Evolutionary conservation across 2,797 vertebrate species (phyloP), one percentile per base, ranked within the genome.

Genomic region (Notamacropus eugenii): DNA sequence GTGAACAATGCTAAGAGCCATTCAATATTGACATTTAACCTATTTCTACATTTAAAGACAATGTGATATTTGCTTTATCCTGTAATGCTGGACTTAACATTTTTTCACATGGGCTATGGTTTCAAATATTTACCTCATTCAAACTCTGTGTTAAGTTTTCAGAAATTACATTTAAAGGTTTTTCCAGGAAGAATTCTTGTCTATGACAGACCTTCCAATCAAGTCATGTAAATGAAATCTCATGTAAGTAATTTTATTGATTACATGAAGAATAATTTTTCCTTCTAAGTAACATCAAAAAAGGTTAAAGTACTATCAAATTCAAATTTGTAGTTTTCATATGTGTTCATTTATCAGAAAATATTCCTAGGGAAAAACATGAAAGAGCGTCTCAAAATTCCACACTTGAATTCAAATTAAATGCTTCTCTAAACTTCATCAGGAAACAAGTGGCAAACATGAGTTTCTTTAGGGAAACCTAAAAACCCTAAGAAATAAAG

Each of bases 331-430:
- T n/a, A 62, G 59, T 54, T 97, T 97, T 97, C 93, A 96, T 67
- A 92, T 95, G 6, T 34, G 91, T 58, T 96, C 90, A 92, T 90
- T 59, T 95, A 91, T 91, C 54, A 93, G 90, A 95, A 82, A 59
- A 93, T 93, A 96, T 91, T 94, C 96, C 95, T 87, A 96, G 29
- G 90, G 58, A 96, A 96, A 97, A 95, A 94, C 59, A 93, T 55
- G 94, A 58, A 29, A 95, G 22, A 2, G 1, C 58, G 82, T 62
- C 57, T 95, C 92, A 97, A 96, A 96, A 97, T 93, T 93, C 93
- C 93, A 95, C 40, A 90, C n/a, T 0, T 28, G 94, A 92, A 56
- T 87, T 31, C 52, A 56, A 22, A 95, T 96, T 50, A 96, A 67
- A 74, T 96, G 90, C 95, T 97, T 97, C 92, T 93, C 55, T 34